These are phyloP conservation scores for Intellagama lesueurii DNA, from an alignment of 2,797 vertebrate genomes.

Conservation along the genomic window DNA sequence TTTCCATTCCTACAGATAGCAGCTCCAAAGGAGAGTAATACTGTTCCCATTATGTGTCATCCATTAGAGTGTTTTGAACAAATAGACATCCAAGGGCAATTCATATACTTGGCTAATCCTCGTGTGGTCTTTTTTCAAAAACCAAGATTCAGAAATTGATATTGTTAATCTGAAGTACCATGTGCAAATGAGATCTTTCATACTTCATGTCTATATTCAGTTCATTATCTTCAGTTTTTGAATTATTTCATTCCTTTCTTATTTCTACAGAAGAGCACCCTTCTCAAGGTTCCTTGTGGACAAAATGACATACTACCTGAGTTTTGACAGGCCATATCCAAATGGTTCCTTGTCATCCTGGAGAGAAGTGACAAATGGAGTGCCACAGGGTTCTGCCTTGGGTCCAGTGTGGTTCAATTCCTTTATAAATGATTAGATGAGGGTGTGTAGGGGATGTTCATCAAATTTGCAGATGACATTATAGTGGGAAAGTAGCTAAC, in stretches of 20 bases:
- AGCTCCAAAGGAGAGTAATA: not conserved
- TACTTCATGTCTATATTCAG: not conserved
- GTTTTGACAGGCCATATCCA: not conserved
- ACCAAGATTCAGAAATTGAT: not conserved
- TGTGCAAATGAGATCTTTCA: not conserved
- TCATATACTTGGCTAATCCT: not conserved
- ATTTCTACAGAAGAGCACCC: not conserved
- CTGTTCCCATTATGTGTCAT: not conserved
- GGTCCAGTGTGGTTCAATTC: too few relatives aligned
- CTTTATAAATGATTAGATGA: too few relatives aligned
- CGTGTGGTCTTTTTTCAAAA: not conserved
- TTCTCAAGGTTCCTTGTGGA: not conserved
- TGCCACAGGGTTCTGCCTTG: too few relatives aligned
- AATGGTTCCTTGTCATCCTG: too few relatives aligned
- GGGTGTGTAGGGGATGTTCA: too few relatives aligned
- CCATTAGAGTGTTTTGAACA: not conserved
- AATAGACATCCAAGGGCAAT: not conserved
- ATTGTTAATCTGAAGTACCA: not conserved
- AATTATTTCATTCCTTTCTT: not conserved
- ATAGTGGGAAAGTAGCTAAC: too few relatives aligned
- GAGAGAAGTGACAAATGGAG: too few relatives aligned
- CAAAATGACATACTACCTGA: not conserved
- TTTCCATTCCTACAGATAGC: not conserved
- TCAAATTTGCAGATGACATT: too few relatives aligned
- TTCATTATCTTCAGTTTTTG: not conserved